phyloP scores from a whole-genome alignment of 2,888 invertebrate genomes.

The Chrysodeixis includens region DNA sequence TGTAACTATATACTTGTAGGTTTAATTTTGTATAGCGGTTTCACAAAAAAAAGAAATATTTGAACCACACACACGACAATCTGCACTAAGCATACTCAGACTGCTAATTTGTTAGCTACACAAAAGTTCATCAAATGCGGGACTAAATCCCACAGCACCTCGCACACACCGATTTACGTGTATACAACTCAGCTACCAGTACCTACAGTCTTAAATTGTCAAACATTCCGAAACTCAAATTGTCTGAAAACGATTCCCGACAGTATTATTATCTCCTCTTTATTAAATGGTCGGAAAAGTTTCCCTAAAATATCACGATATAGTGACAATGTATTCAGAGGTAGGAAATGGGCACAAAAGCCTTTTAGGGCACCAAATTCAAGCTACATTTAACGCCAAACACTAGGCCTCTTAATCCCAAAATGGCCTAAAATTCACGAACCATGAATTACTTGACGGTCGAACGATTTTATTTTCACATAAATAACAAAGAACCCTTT shows the following conservation, averaged over 20 bases:
- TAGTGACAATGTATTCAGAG: constrained; percentile 26
- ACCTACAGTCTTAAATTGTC: no score
- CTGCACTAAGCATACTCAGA: no score
- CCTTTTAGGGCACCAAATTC: constrained; percentile 28
- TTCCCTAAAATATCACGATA: constrained; percentile 11
- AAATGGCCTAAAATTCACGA: constrained; percentile 55
- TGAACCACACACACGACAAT: no score
- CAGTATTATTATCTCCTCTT: constrained; percentile 1
- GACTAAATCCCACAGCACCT: no score
- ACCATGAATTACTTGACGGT: constrained; percentile 49
- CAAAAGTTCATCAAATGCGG: no score
- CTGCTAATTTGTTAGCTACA: no score
- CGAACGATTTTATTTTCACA: constrained; percentile 53
- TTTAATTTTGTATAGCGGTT: no score
- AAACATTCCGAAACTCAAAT: neutral
- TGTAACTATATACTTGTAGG: neutral
- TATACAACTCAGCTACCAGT: no score
- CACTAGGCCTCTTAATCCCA: constrained; percentile 50
- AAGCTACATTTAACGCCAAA: constrained; percentile 51
- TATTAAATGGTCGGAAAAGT: neutral
- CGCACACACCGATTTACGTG: no score
- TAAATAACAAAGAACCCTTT: constrained; percentile 57
- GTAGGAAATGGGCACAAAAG: constrained; percentile 29
- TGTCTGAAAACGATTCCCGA: neutral
- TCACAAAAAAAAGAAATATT: no score